Evolutionary conservation across 2,888 invertebrate genomes (phyloP), one percentile per base, ranked within the genome.

Genomic region (Halocaridina rubra): DNA sequence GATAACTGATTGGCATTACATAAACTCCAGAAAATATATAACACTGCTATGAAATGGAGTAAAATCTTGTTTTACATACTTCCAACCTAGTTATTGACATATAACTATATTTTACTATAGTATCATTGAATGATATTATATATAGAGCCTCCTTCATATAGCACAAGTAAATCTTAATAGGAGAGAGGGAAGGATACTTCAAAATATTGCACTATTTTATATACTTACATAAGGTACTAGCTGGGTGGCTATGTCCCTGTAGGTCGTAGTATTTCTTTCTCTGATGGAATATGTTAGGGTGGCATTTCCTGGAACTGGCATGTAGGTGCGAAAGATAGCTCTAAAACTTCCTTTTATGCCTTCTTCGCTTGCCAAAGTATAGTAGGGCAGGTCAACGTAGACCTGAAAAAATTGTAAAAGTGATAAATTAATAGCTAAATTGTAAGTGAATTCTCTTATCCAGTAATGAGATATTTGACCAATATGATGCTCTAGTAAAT

Each of bases 381-480:
- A 79, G 76, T 72, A 84, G 8, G 84, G 84, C 33, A 74, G 13
- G 32, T 84, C 84, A 32, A 84, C 78, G 57, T 46, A n/a, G 19
- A 74, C 78, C 84, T 84, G 79, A 1, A 10, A 30, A 3, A 76
- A 59, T 13, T 16, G 24, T 30, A 13, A 30, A n/a, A 19, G 22
- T 13, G 4, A 13, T 64, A 16, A 29, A 10, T 22, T 22, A 8
- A 0, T 5, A 24, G 29, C 5, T 19, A 64, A 8, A 8, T 13
- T 46, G 13, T 46, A 13, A 46, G 24, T 27, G 24, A n/a, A n/a
- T n/a, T n/a, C n/a, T n/a, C n/a, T 67, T 3, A 7, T 7, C 16
- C 2, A 13, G 67, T 19, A 24, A 27, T 67, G n/a, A 59, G 19
- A n/a, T 59, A 13, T 3, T 59, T 59, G 5, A 19, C 5, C 19